phyloP scores from a whole-genome alignment of 2,113 vertebrate species.

The Rhodinocichla rosea region DNA sequence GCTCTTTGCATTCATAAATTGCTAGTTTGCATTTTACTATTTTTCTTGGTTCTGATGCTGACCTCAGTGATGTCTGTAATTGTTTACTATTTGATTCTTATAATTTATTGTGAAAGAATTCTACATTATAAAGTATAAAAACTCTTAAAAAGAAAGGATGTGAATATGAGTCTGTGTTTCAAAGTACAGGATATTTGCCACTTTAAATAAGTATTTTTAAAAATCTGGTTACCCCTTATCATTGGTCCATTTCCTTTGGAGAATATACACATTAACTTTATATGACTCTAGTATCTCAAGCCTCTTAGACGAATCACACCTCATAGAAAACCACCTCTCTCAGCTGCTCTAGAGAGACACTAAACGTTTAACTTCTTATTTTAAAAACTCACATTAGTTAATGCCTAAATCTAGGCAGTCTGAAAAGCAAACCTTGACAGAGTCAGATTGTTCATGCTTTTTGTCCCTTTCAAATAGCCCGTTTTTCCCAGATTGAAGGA shows the following conservation, averaged over 20 bases:
- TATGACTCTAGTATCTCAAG: neutral
- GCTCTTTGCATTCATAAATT: neutral
- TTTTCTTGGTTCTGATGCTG: neutral
- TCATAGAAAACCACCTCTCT: neutral
- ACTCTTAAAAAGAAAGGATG: neutral
- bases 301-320: neutral
- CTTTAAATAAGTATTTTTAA: neutral
- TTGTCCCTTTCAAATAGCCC: neutral
- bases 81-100: neutral
- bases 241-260: neutral
- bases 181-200: neutral
- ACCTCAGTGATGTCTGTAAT: neutral
- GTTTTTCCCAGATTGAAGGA: neutral
- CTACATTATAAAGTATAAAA: neutral
- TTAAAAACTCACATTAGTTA: neutral
- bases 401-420: neutral
- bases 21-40: neutral
- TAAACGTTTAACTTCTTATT: neutral
- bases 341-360: neutral
- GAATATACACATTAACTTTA: neutral
- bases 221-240: neutral
- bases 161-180: fast-evolving
- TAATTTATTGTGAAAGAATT: neutral
- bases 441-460: neutral
- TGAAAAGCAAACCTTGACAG: neutral